phyloP scores from a whole-genome alignment of 1,140 invertebrate species.

The Choristoneura fumiferana region DNA sequence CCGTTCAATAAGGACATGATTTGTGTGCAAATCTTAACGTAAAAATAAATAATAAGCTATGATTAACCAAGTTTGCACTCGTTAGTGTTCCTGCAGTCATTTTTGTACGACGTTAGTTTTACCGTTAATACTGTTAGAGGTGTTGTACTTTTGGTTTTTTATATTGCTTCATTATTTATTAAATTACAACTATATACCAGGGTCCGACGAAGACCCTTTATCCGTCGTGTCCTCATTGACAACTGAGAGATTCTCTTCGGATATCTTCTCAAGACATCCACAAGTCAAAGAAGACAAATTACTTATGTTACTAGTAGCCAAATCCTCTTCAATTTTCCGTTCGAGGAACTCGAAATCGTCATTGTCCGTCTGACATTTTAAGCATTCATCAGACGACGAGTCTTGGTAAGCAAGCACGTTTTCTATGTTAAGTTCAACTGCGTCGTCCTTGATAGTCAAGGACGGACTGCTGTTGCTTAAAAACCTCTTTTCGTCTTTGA shows the following conservation, averaged over 20 bases:
- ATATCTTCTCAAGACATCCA: conserved; percentile 63
- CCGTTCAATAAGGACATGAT: not conserved
- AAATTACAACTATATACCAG: not conserved
- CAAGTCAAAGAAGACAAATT: conserved; percentile 39
- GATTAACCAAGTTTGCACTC: conserved; percentile 6
- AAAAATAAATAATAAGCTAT: conserved; percentile 9
- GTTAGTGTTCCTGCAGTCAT: not conserved
- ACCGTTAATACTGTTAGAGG: not conserved
- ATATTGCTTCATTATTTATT: not conserved
- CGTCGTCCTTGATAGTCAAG: conserved; percentile 43
- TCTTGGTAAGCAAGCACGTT: conserved; percentile 66
- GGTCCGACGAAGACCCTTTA: conserved; percentile 29
- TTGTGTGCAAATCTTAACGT: not conserved
- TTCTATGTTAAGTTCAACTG: conserved; percentile 64
- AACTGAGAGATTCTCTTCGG: conserved; percentile 63
- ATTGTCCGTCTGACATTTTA: conserved; percentile 48
- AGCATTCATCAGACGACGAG: conserved; percentile 66
- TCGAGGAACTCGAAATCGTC: conserved; percentile 67
- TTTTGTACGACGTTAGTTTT: conserved; percentile 2
- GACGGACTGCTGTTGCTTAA: conserved; percentile 63
- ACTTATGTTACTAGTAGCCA: conserved; percentile 40
- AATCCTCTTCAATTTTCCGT: conserved; percentile 57
- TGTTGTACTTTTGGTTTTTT: conserved; percentile 7
- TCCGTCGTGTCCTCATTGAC: conserved; percentile 47
- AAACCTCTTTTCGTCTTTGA: conserved; percentile 38